Base-by-base conservation (phyloP, 1,140 invertebrate genomes). In the Diabrotica undecimpunctata region DNA sequence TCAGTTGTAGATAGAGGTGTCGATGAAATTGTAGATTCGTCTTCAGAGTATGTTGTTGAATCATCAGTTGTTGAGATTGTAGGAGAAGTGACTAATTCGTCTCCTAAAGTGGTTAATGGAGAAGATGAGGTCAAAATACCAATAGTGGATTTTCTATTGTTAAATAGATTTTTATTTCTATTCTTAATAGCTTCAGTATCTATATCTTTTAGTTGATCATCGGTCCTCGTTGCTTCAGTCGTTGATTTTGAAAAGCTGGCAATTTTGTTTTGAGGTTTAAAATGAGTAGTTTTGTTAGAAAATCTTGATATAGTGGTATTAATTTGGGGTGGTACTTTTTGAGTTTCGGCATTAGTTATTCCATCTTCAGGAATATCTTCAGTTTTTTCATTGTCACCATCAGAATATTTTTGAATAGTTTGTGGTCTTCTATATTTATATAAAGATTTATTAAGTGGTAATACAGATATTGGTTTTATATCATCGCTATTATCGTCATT, bases 141-240 rank as follows among this genome's bases (percentile, higher is more conserved):
- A 39, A 66, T 68, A 61, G 77, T 77, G 71, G 73, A 72, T 70
- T 76, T 75, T 46, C 74, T 71, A 51, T 71, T 75, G 64, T 81
- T 82, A 38, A 84, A 83, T 37, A 84, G 73, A 68, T 83, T 80
- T 69, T 82, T 83, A 62, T 83, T 83, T 61, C 81, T 76, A 39
- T 62, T 68, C 65, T 69, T 74, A 3, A 74, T 62, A 13, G 68
- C 72, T 54, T 72, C 70, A n/a, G 72, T 70, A 55, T 74, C 61
- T 51, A 70, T 70, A 35, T 52, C 67, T 25, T 39, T 66, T 58
- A 70, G 61, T 61, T 58, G 52, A 50, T 68, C 62, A 52, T 46
- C 39, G 52, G 51, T 35, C 66, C 50, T 56, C 0, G 65, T 39
- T 8, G 37, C 14, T 60, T 66, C 54, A n/a, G 61, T 66, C 38